These are phyloP conservation scores for Argynnis bischoffii DNA, from an alignment of 2,888 invertebrate species.

Conservation along the genomic window DNA sequence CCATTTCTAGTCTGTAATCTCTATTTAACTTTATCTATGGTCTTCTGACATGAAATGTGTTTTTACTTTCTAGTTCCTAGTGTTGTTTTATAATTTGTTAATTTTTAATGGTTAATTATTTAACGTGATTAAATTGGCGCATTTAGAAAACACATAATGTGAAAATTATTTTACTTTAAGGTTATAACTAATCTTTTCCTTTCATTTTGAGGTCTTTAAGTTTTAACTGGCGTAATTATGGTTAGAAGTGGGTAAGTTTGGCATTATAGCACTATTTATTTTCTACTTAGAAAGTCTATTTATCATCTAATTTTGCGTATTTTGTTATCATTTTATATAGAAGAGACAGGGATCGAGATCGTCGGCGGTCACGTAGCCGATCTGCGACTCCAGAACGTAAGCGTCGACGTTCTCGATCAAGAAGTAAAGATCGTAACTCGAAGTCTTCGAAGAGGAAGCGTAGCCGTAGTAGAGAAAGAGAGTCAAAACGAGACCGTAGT, in stretches of 20 bases:
- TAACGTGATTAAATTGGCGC: not conserved
- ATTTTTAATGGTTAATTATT: constrained; percentile 1
- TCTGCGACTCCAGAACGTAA: constrained; percentile 83
- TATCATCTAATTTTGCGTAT: too few relatives aligned
- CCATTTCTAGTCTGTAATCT: not conserved
- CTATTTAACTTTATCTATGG: constrained; percentile 8
- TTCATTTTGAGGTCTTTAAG: constrained; percentile 4
- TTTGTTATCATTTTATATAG: constrained; percentile 44
- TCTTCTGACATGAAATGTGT: constrained; percentile 16
- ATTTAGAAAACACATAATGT: not conserved
- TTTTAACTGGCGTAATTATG: constrained; percentile 46
- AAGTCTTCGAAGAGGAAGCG: constrained; percentile 84
- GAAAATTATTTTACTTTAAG: constrained; percentile 1
- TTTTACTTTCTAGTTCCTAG: not conserved
- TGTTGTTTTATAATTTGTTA: constrained; percentile 5
- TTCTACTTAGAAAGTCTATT: not conserved
- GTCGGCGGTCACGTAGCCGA: constrained; percentile 83
- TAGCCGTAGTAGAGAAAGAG: constrained; percentile 85
- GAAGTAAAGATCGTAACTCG: constrained; percentile 82
- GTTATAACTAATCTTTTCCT: not conserved
- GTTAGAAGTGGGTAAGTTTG: constrained; percentile 72
- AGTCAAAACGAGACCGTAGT: constrained; percentile 80
- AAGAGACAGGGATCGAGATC: constrained; percentile 72
- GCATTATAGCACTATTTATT: not conserved
- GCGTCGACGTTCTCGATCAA: constrained; percentile 80